Conservation (phyloP, 2,888 invertebrate species). For the Galerucella pusilla region DNA sequence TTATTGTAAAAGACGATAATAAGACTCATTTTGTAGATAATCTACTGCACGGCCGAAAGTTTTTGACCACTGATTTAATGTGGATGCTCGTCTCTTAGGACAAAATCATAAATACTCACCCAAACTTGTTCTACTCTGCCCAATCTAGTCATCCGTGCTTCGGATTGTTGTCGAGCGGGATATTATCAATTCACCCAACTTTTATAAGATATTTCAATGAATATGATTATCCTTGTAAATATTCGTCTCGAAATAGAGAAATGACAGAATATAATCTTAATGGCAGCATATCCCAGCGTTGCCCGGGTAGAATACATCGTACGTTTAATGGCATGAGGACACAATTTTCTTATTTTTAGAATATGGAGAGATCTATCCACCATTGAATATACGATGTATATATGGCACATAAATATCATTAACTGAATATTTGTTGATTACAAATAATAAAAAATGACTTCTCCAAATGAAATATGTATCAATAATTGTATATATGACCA, state of each 20-base stretch:
- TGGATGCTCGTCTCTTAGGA: conserved; percentile 50
- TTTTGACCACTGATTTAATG: conserved; percentile 51
- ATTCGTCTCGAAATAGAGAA: neutral
- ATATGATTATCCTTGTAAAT: neutral
- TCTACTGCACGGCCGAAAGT: conserved; percentile 46
- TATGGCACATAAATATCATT: too few species aligned
- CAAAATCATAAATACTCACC: conserved; percentile 56
- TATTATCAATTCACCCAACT: conserved; percentile 30
- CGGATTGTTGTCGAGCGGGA: conserved; percentile 41
- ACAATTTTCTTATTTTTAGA: too few species aligned
- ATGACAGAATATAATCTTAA: neutral
- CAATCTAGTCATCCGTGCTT: conserved; percentile 54
- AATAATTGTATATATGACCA: too few species aligned
- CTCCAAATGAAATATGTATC: too few species aligned
- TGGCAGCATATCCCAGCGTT: too few species aligned
- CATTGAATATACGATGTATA: too few species aligned
- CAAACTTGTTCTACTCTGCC: conserved; percentile 55
- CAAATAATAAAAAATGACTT: too few species aligned
- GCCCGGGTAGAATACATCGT: too few species aligned
- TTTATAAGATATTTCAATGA: neutral
- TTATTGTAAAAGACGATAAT: conserved; percentile 47
- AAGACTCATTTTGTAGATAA: conserved; percentile 49
- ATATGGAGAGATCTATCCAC: too few species aligned
- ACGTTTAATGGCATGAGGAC: too few species aligned
- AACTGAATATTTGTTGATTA: too few species aligned